Percentiles rank a stretch among this genome's conserved stretches.
These are phyloP conservation scores for Chymomyza caudatula DNA, from an alignment of 2,888 invertebrate genomes.

Conservation along the genomic window DNA sequence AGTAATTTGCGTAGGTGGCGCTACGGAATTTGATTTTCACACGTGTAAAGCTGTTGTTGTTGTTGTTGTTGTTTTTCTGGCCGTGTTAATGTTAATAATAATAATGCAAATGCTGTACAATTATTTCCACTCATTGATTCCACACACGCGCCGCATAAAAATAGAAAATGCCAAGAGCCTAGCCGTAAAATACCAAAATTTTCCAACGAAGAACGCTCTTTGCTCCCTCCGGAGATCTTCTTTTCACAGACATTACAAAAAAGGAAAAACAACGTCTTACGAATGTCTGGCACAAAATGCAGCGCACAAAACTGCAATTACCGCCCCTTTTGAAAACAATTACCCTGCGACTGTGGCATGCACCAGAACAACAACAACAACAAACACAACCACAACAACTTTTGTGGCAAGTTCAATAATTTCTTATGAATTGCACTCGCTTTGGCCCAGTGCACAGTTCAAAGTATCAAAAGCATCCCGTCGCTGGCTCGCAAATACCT, in stretches of 20 bases:
- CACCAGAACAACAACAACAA: neutral
- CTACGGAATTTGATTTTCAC: constrained; percentile 76
- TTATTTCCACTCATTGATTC: constrained; percentile 64
- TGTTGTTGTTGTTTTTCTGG: constrained; percentile 14
- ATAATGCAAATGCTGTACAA: constrained; percentile 67
- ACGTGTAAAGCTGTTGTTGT: constrained; percentile 50
- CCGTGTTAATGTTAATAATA: constrained; percentile 58
- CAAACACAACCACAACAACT: constrained; percentile 1
- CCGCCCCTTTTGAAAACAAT: constrained; percentile 11
- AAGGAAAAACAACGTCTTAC: neutral
- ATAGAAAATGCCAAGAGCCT: constrained; percentile 33
- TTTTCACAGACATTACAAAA: neutral
- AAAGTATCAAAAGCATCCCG: constrained; percentile 21
- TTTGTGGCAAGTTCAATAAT: constrained; percentile 20
- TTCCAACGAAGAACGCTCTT: neutral
- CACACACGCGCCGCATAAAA: constrained; percentile 60
- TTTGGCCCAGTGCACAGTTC: constrained; percentile 24
- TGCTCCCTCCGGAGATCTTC: neutral
- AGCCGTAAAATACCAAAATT: constrained; percentile 19
- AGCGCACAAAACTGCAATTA: constrained; percentile 30
- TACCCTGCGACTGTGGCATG: constrained; percentile 1
- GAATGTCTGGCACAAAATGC: constrained; percentile 1
- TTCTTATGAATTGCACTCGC: constrained; percentile 24
- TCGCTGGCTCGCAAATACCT: constrained; percentile 16
- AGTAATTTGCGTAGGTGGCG: constrained; percentile 72